Conservation (phyloP, 1,140 invertebrate species). For the Proctacanthus coquilletti region DNA sequence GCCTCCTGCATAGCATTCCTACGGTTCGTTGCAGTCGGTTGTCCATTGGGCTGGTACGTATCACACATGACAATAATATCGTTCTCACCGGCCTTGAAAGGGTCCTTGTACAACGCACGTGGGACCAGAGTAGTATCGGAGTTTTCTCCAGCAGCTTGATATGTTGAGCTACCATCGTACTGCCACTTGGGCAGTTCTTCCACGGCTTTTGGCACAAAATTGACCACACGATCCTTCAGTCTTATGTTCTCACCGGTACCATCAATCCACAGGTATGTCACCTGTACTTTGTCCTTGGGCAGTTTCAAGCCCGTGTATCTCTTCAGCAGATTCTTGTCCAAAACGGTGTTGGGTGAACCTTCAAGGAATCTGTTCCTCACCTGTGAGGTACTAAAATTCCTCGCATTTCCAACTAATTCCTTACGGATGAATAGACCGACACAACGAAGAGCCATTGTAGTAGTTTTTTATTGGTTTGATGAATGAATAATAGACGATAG, state of each 20-base stretch:
- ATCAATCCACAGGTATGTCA: conserved; percentile 91
- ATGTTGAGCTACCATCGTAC: conserved; percentile 77
- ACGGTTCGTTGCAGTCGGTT: conserved; percentile 34
- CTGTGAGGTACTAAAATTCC: conserved; percentile 12
- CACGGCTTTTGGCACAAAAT: conserved; percentile 52
- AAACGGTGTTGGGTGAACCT: conserved; percentile 51
- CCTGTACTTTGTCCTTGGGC: conserved; percentile 55
- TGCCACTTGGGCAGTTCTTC: conserved; percentile 79
- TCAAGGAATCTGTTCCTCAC: conserved; percentile 28
- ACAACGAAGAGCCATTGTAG: conserved; percentile 23
- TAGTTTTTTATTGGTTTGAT: conserved; percentile 7
- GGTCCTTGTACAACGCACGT: conserved; percentile 72
- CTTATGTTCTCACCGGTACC: conserved; percentile 76
- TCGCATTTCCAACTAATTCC: conserved; percentile 17
- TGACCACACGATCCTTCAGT: conserved; percentile 71
- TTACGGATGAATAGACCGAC: conserved; percentile 25
- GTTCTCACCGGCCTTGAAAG: conserved; percentile 69
- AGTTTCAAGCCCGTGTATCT: conserved; percentile 54
- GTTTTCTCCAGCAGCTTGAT: conserved; percentile 57
- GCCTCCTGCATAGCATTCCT: conserved; percentile 18
- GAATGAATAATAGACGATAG: conserved; percentile 5
- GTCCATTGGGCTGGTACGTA: conserved; percentile 49
- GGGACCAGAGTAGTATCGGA: conserved; percentile 77
- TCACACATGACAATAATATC: conserved; percentile 71
- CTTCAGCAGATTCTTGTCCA: conserved; percentile 52